Evolutionary conservation across 2,113 vertebrate genomes (phyloP).

Genomic region (Cebus imitator): DNA sequence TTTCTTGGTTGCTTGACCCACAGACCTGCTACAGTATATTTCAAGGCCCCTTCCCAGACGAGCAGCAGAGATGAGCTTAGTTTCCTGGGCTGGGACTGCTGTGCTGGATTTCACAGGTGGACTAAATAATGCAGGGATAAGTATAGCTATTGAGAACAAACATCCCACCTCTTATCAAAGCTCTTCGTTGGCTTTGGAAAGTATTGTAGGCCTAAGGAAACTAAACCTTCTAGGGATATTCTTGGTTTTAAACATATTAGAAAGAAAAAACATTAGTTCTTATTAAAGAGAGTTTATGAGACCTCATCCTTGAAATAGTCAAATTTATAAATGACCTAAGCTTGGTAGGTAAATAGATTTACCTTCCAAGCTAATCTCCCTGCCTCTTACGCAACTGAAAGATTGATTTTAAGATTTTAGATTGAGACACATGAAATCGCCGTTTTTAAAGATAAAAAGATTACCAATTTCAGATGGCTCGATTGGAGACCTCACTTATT

Average conservation of each 20-base stretch:
- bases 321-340: not conserved
- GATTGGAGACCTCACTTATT: not conserved
- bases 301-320: not conserved
- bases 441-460: not conserved
- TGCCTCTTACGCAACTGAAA: not conserved
- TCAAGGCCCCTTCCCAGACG: not conserved
- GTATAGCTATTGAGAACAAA: not conserved
- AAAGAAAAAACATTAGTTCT: not conserved
- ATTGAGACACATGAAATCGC: not conserved
- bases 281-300: not conserved
- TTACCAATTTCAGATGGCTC: not conserved
- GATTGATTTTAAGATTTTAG: slow-evolving; percentile 38
- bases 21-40: not conserved
- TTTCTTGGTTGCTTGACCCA: not conserved
- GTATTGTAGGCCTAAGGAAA: not conserved
- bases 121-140: not conserved
- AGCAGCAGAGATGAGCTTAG: not conserved
- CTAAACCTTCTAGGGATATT: not conserved
- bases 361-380: not conserved
- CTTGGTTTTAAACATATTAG: not conserved
- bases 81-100: not conserved
- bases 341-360: not conserved
- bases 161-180: not conserved
- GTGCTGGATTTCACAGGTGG: not conserved
- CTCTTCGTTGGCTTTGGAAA: not conserved